phyloP scores from a whole-genome alignment of 2,888 invertebrate genomes.

The Frankliniella intonsa region DNA sequence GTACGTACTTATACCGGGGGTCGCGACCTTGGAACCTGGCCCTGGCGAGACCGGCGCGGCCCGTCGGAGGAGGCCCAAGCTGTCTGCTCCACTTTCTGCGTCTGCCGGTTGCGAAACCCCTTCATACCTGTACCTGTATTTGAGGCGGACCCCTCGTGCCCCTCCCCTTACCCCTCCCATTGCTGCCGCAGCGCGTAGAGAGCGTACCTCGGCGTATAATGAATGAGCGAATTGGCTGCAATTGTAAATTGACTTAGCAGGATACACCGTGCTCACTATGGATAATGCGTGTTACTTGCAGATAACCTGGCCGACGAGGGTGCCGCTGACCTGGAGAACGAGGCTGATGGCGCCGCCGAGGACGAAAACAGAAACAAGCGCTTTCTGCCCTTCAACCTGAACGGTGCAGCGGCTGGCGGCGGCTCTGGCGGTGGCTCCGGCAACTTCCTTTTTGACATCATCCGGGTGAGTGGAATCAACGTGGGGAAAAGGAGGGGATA shows the following conservation, averaged over 20 bases:
- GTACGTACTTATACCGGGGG: neutral
- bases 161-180: no score
- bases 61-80: neutral
- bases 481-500: no score
- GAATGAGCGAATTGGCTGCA: no score
- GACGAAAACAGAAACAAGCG: constrained; percentile 80
- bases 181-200: no score
- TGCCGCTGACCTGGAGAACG: constrained; percentile 47
- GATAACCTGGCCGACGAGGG: constrained; percentile 50
- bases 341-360: constrained; percentile 46
- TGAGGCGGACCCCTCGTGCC: no score
- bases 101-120: neutral
- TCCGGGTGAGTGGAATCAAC: constrained; percentile 64
- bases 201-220: no score
- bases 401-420: constrained; percentile 49
- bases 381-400: constrained; percentile 60
- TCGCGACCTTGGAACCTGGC: neutral
- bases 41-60: neutral
- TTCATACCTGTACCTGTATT: neutral
- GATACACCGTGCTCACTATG: neutral
- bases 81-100: neutral
- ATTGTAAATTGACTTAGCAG: no score
- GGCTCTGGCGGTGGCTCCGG: constrained; percentile 66
- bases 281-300: constrained; percentile 15
- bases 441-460: constrained; percentile 83